phyloP scores from a whole-genome alignment of 2,888 invertebrate species.

The Eupeodes latifasciatus region DNA sequence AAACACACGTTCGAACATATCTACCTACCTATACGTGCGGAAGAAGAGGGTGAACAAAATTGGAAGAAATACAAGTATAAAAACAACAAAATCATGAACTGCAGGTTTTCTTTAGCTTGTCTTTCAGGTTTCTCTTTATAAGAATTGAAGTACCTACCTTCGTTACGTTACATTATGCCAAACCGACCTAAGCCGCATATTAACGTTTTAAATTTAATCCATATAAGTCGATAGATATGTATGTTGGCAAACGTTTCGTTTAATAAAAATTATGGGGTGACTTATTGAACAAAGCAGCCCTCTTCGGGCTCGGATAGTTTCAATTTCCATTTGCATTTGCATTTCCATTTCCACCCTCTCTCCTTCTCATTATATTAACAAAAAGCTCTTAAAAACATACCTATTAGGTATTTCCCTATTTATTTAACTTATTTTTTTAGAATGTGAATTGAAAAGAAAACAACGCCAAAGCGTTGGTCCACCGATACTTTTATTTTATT shows the following conservation, averaged over 20 bases:
- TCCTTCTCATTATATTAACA: background rate
- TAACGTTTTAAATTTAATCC: conserved; percentile 12
- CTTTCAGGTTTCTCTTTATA: conserved; percentile 35
- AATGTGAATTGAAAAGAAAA: conserved; percentile 22
- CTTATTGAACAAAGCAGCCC: background rate
- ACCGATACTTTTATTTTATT: background rate
- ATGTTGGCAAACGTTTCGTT: background rate
- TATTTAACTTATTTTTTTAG: conserved; percentile 30
- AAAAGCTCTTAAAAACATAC: conserved; percentile 16
- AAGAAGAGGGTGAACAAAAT: conserved; percentile 7
- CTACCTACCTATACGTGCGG: background rate
- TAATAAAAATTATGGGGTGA: background rate
- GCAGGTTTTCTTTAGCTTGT: conserved; percentile 39
- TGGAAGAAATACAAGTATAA: background rate
- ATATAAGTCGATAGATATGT: background rate
- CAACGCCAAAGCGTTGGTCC: conserved; percentile 24
- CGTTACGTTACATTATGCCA: background rate
- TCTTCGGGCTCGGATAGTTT: background rate
- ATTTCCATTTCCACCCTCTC: background rate
- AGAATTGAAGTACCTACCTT: background rate
- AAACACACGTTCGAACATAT: conserved; percentile 15
- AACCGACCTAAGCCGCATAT: background rate
- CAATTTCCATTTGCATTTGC: background rate
- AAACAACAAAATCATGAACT: conserved; percentile 21
- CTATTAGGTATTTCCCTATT: conserved; percentile 31